Base-by-base conservation (phyloP, 2,113 vertebrate species). In the Cephalopterus ornatus region DNA sequence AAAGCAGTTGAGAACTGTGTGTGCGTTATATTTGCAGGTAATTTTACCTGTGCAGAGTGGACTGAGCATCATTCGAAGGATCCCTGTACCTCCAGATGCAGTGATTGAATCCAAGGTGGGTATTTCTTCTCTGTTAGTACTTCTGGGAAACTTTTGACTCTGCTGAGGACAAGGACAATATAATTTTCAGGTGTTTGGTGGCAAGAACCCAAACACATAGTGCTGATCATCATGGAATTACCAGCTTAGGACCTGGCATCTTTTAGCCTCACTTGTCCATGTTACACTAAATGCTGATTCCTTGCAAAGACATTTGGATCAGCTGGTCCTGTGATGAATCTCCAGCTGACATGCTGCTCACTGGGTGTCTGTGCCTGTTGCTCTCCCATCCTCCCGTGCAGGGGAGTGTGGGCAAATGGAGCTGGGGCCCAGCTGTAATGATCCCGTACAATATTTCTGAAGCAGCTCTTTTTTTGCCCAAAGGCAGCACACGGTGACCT, bases 31-130 rank as follows among this genome's bases (percentile, higher is more conserved):
- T 96, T 92, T 87, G 46, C 93, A 99, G 98, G 95, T 99, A 49
- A 97, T 98, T 41, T 72, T 98, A 77, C 98, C 98, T 56, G 93
- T 98, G 50, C 95, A 98, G 96, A 97, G 98, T 35, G 98, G 98
- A 47, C 95, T 98, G 95, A 98, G 95, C 80, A 66, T 99, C 32
- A 90, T 98, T 62, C 97, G 93, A 50, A 97, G 96, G 89, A 97
- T 11, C 59, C 61, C 24, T 11, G 39, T 35, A 2, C 87, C 82
- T 67, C 70, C 52, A 37, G 71, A 85, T 47, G 61, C 67, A 50
- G 89, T 89, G 67, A 63, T 65, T 20, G 62, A 76, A 74, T 85
- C 85, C 81, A 92, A 92, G 86, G 87, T 94, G 21, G 15, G 83
- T 84, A 50, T 95, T 91, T 84, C 23, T 11, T 59, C 28, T 65